Conservation (phyloP, 2,113 vertebrate species). For the Panurus biarmicus region DNA sequence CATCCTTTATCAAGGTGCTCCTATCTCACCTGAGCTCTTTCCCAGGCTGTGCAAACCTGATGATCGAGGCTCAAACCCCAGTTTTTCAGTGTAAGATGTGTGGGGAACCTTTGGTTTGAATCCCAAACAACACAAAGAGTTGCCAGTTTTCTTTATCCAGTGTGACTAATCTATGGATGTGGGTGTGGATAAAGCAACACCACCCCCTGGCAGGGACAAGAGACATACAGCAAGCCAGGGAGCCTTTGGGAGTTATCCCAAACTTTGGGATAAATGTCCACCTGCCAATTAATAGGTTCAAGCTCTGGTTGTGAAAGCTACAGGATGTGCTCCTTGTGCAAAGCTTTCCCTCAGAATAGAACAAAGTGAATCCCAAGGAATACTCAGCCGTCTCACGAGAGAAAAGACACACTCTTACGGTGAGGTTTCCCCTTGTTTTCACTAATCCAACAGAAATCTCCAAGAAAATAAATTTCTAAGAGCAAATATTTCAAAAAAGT, state of each 20-base stretch:
- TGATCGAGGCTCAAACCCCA: not conserved
- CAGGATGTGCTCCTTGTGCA: not conserved
- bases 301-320: not conserved
- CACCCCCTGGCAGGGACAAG: not conserved
- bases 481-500: not conserved
- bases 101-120: not conserved
- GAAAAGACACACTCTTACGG: not conserved
- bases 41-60: not conserved
- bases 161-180: not conserved
- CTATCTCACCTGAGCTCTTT: not conserved
- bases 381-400: not conserved
- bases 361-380: not conserved
- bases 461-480: not conserved
- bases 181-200: not conserved
- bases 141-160: conserved; percentile 1
- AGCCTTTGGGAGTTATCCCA: not conserved
- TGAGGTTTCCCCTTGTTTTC: not conserved
- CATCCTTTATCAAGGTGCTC: not conserved
- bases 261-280: not conserved
- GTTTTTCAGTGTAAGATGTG: not conserved
- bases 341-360: not conserved
- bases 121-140: not conserved
- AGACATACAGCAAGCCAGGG: not conserved
- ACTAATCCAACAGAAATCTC: not conserved
- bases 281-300: not conserved